Evolutionary conservation across 2,888 invertebrate species (phyloP).

Genomic region (Baronia brevicornis): DNA sequence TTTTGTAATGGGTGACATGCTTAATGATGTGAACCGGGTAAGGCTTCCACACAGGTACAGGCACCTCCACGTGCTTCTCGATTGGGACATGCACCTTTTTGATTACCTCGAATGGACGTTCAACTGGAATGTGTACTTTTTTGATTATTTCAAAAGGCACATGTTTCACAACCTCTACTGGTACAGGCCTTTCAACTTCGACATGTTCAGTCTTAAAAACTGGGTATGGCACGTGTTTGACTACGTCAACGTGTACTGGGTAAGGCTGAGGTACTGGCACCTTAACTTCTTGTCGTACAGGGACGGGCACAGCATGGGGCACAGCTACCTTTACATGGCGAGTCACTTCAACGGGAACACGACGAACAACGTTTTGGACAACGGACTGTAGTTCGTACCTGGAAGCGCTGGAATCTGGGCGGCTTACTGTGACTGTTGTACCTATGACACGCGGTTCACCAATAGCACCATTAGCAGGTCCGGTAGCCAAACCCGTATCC

Average conservation of each 20-base stretch:
- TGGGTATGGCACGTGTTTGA: slow-evolving; percentile 62
- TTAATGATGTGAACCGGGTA: slow-evolving; percentile 68
- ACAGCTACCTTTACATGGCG: slow-evolving; percentile 57
- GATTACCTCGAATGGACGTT: slow-evolving; percentile 64
- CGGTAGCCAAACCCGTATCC: slow-evolving; percentile 7
- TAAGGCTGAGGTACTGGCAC: slow-evolving; percentile 67
- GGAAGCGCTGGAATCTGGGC: slow-evolving; percentile 33
- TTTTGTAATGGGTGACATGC: slow-evolving; percentile 67
- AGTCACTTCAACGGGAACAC: slow-evolving; percentile 61
- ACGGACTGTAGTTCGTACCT: slow-evolving; percentile 64
- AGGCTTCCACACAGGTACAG: slow-evolving; percentile 64
- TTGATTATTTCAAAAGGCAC: slow-evolving; percentile 63
- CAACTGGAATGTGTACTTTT: slow-evolving; percentile 56
- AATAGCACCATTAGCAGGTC: slow-evolving; percentile 20
- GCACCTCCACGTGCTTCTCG: slow-evolving; percentile 62
- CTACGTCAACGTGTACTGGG: slow-evolving; percentile 61
- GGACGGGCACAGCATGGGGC: slow-evolving; percentile 55
- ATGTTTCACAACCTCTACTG: slow-evolving; percentile 53
- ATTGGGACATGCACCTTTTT: slow-evolving; percentile 60
- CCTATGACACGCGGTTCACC: slow-evolving; percentile 47
- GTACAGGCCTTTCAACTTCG: slow-evolving; percentile 61
- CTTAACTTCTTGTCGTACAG: slow-evolving; percentile 56
- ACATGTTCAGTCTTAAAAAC: slow-evolving; percentile 63
- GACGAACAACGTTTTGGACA: slow-evolving; percentile 59
- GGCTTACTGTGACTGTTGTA: slow-evolving; percentile 44